Percentiles rank a stretch among this genome's conserved stretches.
These are phyloP conservation scores for Chroicocephalus ridibundus DNA, from an alignment of 2,113 vertebrate genomes.

Conservation along the genomic window DNA sequence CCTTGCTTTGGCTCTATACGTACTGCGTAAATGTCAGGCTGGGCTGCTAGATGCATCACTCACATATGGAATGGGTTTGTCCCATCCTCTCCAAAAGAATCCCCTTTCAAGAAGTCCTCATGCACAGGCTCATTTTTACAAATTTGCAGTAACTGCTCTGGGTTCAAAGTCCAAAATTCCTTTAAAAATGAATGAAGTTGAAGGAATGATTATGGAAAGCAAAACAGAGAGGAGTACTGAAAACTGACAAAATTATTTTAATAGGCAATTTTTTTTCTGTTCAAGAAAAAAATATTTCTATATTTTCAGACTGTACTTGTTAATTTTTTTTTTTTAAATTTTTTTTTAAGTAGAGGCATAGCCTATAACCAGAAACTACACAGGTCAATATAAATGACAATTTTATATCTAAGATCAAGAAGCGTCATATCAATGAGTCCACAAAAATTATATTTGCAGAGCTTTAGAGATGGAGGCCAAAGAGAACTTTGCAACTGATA, in stretches of 20 bases:
- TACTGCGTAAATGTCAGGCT: background rate
- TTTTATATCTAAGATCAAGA: background rate
- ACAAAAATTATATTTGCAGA: background rate
- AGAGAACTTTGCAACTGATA: background rate
- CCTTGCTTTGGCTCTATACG: background rate
- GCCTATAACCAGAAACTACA: background rate
- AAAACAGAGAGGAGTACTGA: background rate
- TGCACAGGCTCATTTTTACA: background rate
- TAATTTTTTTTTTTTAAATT: too few species aligned
- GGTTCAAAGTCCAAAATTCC: background rate
- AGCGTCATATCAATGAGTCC: background rate
- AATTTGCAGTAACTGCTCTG: background rate
- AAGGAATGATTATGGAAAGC: background rate
- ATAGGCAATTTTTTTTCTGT: background rate
- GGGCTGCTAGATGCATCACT: background rate
- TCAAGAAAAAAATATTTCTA: background rate
- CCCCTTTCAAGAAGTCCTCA: background rate
- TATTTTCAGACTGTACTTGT: background rate
- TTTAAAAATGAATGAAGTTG: background rate
- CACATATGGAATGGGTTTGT: fast-evolving
- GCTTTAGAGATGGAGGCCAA: background rate
- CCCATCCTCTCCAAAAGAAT: background rate
- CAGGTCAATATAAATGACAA: background rate
- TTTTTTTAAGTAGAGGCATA: background rate
- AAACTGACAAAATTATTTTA: background rate